Evolutionary conservation across 2,113 vertebrate species (phyloP).

Genomic region (Trematomus loennbergii): DNA sequence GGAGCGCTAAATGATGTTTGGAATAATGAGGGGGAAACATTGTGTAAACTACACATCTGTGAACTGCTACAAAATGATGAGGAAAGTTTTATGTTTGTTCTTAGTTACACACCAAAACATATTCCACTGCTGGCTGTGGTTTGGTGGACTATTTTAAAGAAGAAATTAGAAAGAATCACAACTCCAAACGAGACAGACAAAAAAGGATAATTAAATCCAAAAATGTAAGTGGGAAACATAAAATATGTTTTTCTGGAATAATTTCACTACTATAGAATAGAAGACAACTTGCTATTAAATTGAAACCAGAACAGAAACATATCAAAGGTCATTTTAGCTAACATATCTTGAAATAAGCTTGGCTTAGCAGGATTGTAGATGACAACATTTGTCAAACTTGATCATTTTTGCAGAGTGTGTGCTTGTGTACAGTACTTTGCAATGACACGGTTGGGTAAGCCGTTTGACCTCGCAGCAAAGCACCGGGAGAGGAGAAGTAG

Average conservation of each 20-base stretch:
- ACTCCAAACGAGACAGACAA: not conserved
- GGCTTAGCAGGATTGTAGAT: constrained; percentile 28
- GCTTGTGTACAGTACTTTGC: constrained; percentile 34
- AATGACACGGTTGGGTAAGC: constrained; percentile 61
- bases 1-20: constrained; percentile 25
- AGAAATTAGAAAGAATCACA: not conserved
- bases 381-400: constrained; percentile 43
- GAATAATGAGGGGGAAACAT: constrained; percentile 32
- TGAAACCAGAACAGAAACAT: constrained; percentile 20
- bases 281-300: not conserved
- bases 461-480: constrained; percentile 59
- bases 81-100: constrained; percentile 16
- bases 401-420: constrained; percentile 60
- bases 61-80: constrained; percentile 10
- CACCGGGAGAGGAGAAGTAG: constrained; percentile 54
- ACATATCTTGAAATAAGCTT: constrained; percentile 39
- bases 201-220: not conserved
- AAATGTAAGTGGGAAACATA: too few species aligned
- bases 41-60: constrained; percentile 25
- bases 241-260: not conserved
- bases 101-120: not conserved
- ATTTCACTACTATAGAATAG: not conserved
- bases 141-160: not conserved
- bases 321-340: constrained; percentile 33
- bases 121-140: constrained; percentile 6